Evolutionary conservation across 2,113 vertebrate genomes (phyloP).

Genomic region (Spilogale gracilis): DNA sequence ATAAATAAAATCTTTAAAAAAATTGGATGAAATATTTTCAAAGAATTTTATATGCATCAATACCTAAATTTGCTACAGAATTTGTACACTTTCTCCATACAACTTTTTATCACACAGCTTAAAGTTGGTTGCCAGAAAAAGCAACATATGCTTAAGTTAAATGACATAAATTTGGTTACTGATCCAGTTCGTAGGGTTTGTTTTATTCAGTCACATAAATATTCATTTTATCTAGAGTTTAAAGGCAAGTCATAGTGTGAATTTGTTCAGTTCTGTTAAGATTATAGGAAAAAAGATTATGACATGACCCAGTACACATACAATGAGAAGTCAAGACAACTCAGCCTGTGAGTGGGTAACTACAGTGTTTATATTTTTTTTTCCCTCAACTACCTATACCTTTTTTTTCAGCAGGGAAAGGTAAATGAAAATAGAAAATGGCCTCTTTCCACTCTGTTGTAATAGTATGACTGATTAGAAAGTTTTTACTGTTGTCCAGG

Average conservation of each 20-base stretch:
- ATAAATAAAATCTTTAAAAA: no score
- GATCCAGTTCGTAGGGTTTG: neutral
- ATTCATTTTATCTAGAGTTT: constrained; percentile 1
- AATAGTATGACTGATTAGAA: constrained; percentile 39
- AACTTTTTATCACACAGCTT: neutral
- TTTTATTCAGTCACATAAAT: constrained; percentile 3
- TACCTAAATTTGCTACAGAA: neutral
- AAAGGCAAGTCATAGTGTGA: neutral
- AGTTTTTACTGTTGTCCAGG: neutral
- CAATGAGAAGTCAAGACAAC: constrained; percentile 2
- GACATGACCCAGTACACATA: neutral
- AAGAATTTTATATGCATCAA: neutral
- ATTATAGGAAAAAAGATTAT: neutral
- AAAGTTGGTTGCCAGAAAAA: neutral
- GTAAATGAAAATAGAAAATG: constrained; percentile 49
- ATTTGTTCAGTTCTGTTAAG: constrained; percentile 28
- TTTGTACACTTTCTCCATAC: neutral
- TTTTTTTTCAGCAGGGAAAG: neutral
- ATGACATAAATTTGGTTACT: neutral
- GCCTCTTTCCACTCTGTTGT: neutral
- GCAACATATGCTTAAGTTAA: constrained; percentile 5
- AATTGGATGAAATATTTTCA: neutral
- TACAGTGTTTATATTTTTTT: constrained; percentile 2
- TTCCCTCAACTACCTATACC: neutral
- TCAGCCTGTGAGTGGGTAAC: neutral